phyloP scores from a whole-genome alignment of 2,113 vertebrate genomes.

The Phyllostomus hastatus region DNA sequence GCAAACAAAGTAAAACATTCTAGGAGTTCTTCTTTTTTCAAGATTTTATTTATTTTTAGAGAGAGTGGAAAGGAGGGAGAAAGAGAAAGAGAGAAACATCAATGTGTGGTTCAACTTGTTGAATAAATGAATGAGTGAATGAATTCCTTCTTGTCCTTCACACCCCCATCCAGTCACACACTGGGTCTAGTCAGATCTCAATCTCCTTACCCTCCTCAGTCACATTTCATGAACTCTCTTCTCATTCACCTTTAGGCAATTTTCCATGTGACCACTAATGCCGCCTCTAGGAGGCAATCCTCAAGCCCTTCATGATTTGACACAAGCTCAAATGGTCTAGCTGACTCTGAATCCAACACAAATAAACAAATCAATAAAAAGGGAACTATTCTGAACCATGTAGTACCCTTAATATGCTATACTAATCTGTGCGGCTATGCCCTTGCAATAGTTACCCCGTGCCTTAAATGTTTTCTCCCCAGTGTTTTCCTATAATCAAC shows the following conservation, averaged over 20 bases:
- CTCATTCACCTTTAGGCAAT: background rate
- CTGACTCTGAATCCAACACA: background rate
- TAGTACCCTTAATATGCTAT: background rate
- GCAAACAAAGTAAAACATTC: constrained; percentile 91
- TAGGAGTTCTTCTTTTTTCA: constrained; percentile 76
- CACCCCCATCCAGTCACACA: background rate
- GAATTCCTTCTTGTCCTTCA: background rate
- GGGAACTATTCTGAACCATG: background rate
- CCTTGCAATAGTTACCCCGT: background rate
- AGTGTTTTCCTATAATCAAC: background rate
- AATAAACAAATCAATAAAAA: background rate
- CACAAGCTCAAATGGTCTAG: background rate
- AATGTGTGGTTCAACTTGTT: no score
- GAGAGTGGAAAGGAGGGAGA: no score
- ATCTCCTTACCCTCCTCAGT: background rate
- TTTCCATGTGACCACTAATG: background rate
- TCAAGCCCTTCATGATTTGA: background rate
- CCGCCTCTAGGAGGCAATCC: background rate
- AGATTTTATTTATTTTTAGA: no score
- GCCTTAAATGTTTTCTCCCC: background rate
- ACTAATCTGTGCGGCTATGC: background rate
- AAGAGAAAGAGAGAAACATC: no score
- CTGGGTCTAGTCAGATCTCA: background rate
- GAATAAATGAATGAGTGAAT: background rate
- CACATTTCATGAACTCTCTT: background rate